These are phyloP conservation scores for Euspilapteryx auroguttella DNA, from an alignment of 2,888 invertebrate species.

Conservation along the genomic window DNA sequence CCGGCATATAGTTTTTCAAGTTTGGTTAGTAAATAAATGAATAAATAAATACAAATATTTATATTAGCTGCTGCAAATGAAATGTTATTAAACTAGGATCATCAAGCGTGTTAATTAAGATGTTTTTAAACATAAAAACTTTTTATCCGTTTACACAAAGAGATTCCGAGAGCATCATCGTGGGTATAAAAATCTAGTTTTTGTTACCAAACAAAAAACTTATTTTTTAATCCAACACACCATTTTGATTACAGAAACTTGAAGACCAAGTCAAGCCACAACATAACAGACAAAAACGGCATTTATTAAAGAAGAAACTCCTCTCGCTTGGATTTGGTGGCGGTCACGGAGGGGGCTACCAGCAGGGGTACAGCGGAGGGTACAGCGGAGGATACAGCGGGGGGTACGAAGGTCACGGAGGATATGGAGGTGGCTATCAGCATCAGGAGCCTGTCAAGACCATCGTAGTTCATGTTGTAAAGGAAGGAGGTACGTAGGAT, in stretches of 20 bases:
- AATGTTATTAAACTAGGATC: too few relatives aligned
- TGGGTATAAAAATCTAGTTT: too few relatives aligned
- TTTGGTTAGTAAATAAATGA: too few relatives aligned
- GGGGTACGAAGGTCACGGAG: slow-evolving; percentile 9
- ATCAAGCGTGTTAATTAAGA: too few relatives aligned
- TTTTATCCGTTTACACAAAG: too few relatives aligned
- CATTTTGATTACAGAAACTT: slow-evolving; percentile 25
- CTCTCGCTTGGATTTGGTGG: slow-evolving; percentile 15
- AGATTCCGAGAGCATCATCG: too few relatives aligned
- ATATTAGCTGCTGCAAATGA: too few relatives aligned
- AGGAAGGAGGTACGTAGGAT: slow-evolving; percentile 15
- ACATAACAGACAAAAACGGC: slow-evolving; percentile 26
- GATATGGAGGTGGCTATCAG: slow-evolving; percentile 13
- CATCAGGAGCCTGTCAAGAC: slow-evolving; percentile 20
- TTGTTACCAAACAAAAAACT: too few relatives aligned
- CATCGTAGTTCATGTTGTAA: slow-evolving; percentile 22
- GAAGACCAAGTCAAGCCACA: slow-evolving; percentile 30
- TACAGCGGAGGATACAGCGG: slow-evolving; percentile 15
- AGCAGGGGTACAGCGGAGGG: slow-evolving; percentile 15
- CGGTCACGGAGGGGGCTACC: slow-evolving; percentile 9
- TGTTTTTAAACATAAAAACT: too few relatives aligned
- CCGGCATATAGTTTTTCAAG: too few relatives aligned
- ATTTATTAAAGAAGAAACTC: slow-evolving; percentile 16
- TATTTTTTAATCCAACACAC: too few relatives aligned
- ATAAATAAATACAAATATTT: too few relatives aligned